Percentiles rank a stretch among this genome's conserved stretches.
Evolutionary conservation across 92 coral and sea anemone species (phyloP).

Genomic region (Palythoa grandis): DNA sequence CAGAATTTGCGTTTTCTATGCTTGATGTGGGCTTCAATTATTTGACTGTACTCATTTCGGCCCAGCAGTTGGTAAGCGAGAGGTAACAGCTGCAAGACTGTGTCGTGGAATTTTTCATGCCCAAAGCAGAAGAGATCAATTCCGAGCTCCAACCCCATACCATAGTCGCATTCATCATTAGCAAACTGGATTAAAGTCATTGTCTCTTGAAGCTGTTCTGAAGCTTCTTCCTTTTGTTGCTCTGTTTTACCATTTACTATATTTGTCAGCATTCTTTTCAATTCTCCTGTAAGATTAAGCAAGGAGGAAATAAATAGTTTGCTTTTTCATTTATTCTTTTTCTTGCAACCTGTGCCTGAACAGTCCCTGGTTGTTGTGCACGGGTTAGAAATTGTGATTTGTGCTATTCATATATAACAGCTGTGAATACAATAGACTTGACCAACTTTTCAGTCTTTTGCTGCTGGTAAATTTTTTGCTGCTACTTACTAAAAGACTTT

Average conservation of each 20-base stretch:
- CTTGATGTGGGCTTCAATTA: conserved; percentile 74
- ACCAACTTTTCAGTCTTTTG: neutral
- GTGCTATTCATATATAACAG: neutral
- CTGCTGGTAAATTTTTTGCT: neutral
- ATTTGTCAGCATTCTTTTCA: conserved; percentile 74
- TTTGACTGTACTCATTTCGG: conserved; percentile 73
- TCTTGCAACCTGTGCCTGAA: neutral
- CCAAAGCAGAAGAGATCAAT: conserved; percentile 96
- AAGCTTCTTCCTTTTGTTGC: conserved; percentile 72
- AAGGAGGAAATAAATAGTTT: neutral
- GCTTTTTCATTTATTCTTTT: neutral
- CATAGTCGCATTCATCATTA: conserved; percentile 98
- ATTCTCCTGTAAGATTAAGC: conserved; percentile 67
- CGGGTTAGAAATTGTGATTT: neutral
- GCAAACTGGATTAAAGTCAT: conserved; percentile 96
- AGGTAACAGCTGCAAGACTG: conserved; percentile 81
- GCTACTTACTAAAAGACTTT: too few species aligned
- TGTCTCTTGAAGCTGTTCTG: conserved; percentile 93
- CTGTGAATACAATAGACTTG: neutral
- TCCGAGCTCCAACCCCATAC: conserved; percentile 97
- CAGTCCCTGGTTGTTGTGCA: neutral
- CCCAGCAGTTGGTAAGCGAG: conserved; percentile 88
- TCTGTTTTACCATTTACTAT: conserved; percentile 76
- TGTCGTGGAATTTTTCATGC: conserved; percentile 77
- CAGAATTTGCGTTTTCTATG: conserved; percentile 60